Conservation (phyloP, 2,888 invertebrate genomes). For the Odontocerum albicorne region DNA sequence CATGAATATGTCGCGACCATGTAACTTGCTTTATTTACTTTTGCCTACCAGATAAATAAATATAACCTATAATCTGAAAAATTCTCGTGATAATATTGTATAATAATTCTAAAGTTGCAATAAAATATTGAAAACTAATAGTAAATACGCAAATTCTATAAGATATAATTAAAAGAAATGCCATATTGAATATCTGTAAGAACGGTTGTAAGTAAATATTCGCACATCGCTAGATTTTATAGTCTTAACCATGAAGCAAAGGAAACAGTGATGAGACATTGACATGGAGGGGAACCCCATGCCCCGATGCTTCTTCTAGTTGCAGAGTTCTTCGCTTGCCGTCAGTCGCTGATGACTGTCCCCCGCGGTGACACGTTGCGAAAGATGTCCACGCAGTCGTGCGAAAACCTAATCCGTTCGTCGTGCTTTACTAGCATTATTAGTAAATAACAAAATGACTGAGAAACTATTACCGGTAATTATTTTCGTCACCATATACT, state of each 20-base stretch:
- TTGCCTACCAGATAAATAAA: too few species aligned
- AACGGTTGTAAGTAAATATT: too few species aligned
- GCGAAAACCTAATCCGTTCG: neutral
- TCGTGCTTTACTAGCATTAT: neutral
- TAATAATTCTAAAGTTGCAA: too few species aligned
- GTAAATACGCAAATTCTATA: too few species aligned
- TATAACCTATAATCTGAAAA: too few species aligned
- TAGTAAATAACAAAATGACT: slow-evolving; percentile 18
- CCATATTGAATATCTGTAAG: neutral
- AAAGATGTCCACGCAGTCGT: slow-evolving; percentile 10
- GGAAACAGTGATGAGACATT: neutral
- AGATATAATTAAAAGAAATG: neutral
- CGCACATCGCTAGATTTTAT: too few species aligned
- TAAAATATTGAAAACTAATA: too few species aligned
- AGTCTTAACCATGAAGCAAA: too few species aligned
- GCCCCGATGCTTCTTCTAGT: neutral
- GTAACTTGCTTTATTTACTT: too few species aligned
- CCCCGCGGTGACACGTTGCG: neutral
- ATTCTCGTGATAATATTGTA: too few species aligned
- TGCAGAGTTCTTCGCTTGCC: neutral
- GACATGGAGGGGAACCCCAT: neutral
- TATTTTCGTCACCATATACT: slow-evolving; percentile 22
- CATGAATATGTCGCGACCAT: too few species aligned
- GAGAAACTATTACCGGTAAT: slow-evolving; percentile 17
- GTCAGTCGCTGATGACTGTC: neutral